These are phyloP conservation scores for Acanthopagrus latus DNA, from an alignment of 2,797 vertebrate species.

Conservation along the genomic window DNA sequence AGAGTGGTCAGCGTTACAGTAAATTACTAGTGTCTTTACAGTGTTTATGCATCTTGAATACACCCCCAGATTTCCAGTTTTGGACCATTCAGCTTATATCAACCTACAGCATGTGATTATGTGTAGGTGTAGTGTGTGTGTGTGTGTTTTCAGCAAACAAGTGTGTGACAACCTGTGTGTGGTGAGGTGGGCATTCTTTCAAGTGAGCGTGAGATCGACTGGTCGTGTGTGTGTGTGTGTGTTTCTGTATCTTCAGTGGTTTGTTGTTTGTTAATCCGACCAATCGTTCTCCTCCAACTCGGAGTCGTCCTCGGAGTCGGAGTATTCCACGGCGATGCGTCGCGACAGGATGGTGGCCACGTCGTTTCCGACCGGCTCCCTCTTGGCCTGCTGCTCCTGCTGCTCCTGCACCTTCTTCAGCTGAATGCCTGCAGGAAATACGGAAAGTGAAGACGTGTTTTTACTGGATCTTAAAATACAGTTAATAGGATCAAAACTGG, in stretches of 20 bases:
- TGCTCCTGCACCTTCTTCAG: constrained; percentile 98
- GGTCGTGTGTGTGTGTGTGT: neutral
- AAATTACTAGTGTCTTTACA: constrained; percentile 65
- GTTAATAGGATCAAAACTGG: neutral
- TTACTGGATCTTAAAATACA: too few species aligned
- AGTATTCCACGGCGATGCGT: constrained; percentile 98
- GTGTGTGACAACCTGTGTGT: constrained; percentile 42
- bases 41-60: constrained; percentile 69
- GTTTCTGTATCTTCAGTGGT: constrained; percentile 46
- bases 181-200: constrained; percentile 62
- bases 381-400: constrained; percentile 96
- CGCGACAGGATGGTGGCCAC: constrained; percentile 97
- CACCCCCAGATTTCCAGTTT: constrained; percentile 71
- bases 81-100: constrained; percentile 73
- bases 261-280: constrained; percentile 90
- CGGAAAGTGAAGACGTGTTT: neutral
- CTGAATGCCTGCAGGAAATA: constrained; percentile 89
- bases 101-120: constrained; percentile 65
- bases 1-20: constrained; percentile 62
- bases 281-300: constrained; percentile 97
- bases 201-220: constrained; percentile 42
- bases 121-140: constrained; percentile 54
- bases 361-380: constrained; percentile 94
- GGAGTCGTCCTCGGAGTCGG: constrained; percentile 96
- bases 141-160: constrained; percentile 53